Base-by-base conservation (phyloP, 2,888 invertebrate species). In the Neocrepidodera transversa region DNA sequence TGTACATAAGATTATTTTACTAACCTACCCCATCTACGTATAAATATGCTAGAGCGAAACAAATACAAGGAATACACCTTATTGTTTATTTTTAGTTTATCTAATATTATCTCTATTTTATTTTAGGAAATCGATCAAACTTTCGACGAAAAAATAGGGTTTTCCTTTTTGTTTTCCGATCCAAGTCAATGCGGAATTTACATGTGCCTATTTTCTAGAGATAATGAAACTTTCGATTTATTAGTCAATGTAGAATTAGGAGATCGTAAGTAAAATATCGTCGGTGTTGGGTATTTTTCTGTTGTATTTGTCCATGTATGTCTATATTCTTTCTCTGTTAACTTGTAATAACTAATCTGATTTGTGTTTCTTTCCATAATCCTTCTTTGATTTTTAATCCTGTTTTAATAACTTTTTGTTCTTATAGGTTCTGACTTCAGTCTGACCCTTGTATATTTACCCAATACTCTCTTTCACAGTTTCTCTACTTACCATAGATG, bases 171-270 rank as follows among this genome's bases (percentile, higher is more conserved):
- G 30, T 4, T 48, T 23, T 48, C n/a, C 7, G 48, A 32, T 11
- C 18, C 18, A 20, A 48, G 11, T 35, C 18, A 48, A 35, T 20
- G 8, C 11, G 48, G 48, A 13, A 17, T 11, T n/a, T 35, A 26
- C n/a, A 32, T 32, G 18, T 48, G 48, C 10, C 17, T 4, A 14
- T 48, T 48, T 48, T 32, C 48, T 17, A 8, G 20, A 14, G 35
- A 16, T 14, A 26, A 45, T 26, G 2, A 11, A 36, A 60, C 49
- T 50, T 23, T 32, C 50, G 23, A 54, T 35, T 38, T 50, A 45
- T 42, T 58, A 14, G n/a, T 48, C n/a, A 55, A 38, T 54, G 32
- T 35, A 20, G 52, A 40, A 23, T 26, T 45, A 11, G 16, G 1
- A 1, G 35, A 50, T 50, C 8, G 50, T 50, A 50, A 50, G 50